A percentile compares a stretch with the other conserved stretches of the same genome.
Conservation (phyloP, 1,140 invertebrate genomes). For the Lordiphosa collinella region DNA sequence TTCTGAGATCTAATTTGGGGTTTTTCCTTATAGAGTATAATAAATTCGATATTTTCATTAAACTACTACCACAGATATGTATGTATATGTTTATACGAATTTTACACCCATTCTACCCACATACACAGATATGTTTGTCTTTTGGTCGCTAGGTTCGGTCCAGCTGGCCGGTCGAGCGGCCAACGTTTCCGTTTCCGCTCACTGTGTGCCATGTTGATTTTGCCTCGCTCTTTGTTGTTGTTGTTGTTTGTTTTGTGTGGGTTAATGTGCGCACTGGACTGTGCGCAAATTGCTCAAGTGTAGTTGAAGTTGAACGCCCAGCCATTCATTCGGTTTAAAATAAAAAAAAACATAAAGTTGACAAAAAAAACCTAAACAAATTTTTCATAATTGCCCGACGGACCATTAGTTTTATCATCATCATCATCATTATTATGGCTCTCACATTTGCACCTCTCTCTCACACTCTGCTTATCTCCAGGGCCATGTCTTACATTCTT, state of each 20-base stretch:
- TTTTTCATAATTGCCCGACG: slow-evolving; percentile 60
- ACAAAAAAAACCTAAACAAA: slow-evolving; percentile 33
- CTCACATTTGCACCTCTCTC: slow-evolving; percentile 66
- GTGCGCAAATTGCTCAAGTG: slow-evolving; percentile 76
- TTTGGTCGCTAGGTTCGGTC: slow-evolving; percentile 18
- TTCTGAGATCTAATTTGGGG: too few relatives aligned
- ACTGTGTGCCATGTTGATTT: slow-evolving; percentile 71
- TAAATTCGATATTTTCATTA: too few relatives aligned
- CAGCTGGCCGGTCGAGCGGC: slow-evolving; percentile 24
- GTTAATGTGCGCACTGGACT: slow-evolving; percentile 75
- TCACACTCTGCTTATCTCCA: slow-evolving; percentile 45
- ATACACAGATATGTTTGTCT: slow-evolving; percentile 51
- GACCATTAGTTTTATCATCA: slow-evolving; percentile 68
- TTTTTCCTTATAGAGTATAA: too few relatives aligned
- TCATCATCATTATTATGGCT: slow-evolving; percentile 54
- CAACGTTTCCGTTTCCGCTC: slow-evolving; percentile 72
- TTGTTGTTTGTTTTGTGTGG: slow-evolving; percentile 42
- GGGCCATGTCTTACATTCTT: slow-evolving; percentile 64
- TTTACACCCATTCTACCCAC: neutral
- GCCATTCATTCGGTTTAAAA: slow-evolving; percentile 33
- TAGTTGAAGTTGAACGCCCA: slow-evolving; percentile 53
- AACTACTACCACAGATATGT: neutral
- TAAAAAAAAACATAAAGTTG: slow-evolving; percentile 15
- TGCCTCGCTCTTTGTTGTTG: slow-evolving; percentile 42
- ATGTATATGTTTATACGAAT: slow-evolving; percentile 24